phyloP scores from a whole-genome alignment of 2,797 vertebrate genomes.

The Melanotaenia nigrans region DNA sequence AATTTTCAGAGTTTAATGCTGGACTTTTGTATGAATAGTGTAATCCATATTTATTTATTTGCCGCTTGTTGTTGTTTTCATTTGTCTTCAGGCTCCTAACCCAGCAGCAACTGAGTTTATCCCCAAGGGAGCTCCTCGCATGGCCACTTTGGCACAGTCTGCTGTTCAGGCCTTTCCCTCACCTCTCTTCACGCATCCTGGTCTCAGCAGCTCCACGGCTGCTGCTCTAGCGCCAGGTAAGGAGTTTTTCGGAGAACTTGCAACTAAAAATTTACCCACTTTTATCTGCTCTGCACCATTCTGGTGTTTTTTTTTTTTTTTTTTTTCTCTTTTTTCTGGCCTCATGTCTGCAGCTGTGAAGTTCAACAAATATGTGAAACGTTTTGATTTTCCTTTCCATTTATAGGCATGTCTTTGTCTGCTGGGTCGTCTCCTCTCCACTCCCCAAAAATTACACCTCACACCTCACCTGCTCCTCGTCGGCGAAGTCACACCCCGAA shows the following conservation, averaged over 20 bases:
- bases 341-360: background rate
- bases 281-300: background rate
- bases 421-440: slow-evolving; percentile 98
- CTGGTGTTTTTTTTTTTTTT: background rate
- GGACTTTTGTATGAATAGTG: background rate
- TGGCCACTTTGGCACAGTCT: slow-evolving; percentile 93
- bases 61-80: slow-evolving; percentile 1
- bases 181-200: slow-evolving; percentile 93
- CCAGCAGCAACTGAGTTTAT: slow-evolving; percentile 98
- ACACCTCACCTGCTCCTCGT: slow-evolving; percentile 96
- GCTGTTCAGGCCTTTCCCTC: slow-evolving; percentile 94
- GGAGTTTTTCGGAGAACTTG: slow-evolving; percentile 32
- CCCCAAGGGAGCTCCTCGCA: slow-evolving; percentile 95
- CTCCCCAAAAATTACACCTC: slow-evolving; percentile 99
- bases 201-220: slow-evolving; percentile 89
- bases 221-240: slow-evolving; percentile 95
- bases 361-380: no score
- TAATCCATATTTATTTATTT: background rate
- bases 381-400: background rate
- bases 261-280: background rate
- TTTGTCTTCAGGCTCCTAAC: slow-evolving; percentile 90
- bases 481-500: slow-evolving; percentile 99
- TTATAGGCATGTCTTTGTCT: slow-evolving; percentile 95
- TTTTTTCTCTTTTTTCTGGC: background rate
- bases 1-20: slow-evolving; percentile 8